phyloP scores from a whole-genome alignment of 2,888 invertebrate species.

The Phlogophora meticulosa region DNA sequence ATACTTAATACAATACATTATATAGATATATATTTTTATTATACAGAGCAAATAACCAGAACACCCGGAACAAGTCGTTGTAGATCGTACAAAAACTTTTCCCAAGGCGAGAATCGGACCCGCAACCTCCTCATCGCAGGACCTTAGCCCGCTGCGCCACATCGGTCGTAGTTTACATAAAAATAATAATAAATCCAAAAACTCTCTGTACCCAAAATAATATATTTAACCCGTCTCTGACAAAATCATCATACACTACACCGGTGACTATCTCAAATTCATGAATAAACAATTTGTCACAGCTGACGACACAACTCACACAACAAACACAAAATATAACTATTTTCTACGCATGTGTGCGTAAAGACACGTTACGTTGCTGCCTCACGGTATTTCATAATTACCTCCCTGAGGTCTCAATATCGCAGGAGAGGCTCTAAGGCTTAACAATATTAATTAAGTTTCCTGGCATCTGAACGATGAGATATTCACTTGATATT shows the following conservation, averaged over 20 bases:
- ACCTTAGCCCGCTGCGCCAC: too few relatives aligned
- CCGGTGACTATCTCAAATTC: constrained; percentile 2
- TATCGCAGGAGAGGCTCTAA: constrained; percentile 34
- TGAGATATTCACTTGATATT: constrained; percentile 27
- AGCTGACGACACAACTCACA: constrained; percentile 6
- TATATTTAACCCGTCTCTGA: too few relatives aligned
- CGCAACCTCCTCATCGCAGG: too few relatives aligned
- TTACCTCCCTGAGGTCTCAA: constrained; percentile 39
- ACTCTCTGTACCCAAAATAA: too few relatives aligned
- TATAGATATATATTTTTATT: too few relatives aligned
- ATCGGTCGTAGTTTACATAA: too few relatives aligned
- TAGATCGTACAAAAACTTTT: too few relatives aligned
- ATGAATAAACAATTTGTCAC: constrained; percentile 29
- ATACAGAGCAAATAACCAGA: too few relatives aligned
- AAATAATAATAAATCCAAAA: too few relatives aligned
- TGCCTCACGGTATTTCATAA: constrained; percentile 52
- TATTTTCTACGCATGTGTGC: constrained; percentile 7
- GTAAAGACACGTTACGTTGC: constrained; percentile 22
- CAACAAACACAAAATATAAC: constrained; percentile 30
- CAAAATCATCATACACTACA: background rate
- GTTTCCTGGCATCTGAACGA: constrained; percentile 41
- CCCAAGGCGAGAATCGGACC: too few relatives aligned
- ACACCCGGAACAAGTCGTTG: too few relatives aligned
- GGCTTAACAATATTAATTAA: constrained; percentile 57
- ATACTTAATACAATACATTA: too few relatives aligned